Base-by-base conservation (phyloP, 1,140 invertebrate species). In the Araneus ventricosus region DNA sequence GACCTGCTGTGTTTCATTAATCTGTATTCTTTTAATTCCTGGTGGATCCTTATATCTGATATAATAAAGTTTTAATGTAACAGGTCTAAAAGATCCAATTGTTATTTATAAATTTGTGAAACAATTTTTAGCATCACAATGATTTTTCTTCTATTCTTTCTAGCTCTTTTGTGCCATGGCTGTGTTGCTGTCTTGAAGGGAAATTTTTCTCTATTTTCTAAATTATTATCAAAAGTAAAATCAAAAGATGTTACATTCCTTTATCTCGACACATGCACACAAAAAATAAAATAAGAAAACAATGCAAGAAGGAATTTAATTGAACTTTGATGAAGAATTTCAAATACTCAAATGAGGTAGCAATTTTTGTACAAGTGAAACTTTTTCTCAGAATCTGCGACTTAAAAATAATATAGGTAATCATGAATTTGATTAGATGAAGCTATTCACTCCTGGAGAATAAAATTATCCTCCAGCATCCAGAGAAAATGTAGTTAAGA, bases 91-190 rank as follows among this genome's bases (percentile, higher is more conserved):
- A 75, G 17, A 20, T n/a, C n/a, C n/a, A n/a, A 34, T 67, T 22
- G 17, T 75, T 4, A 22, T 34, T 75, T 34, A 27, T 27, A 34
- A 37, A 30, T 70, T 8, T 30, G 30, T 70, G n/a, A 17, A 70
- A 20, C 5, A 39, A 24, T 39, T 0, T 14, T 52, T 2, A 52
- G 45, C 45, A 14, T 52, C 2, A 52, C 45, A n/a, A 61, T 63
- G 7, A 30, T 61, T 6, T 79, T 59, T 37, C 17, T 59, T 57
- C 59, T 14, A 80, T 61, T 10, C 82, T 82, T 88, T 88, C 20
- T 61, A 94, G 93, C 90, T 82, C 79, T 94, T n/a, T 39, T 93
- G 5, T 94, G 93, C 41, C 89, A 94, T 93, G 93, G 93, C 24
- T 94, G 93, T 70, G 86, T 93, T 70, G 93, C 90, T 41, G 92